Evolutionary conservation across 2,888 invertebrate genomes (phyloP), one percentile per base, ranked within the genome.

Genomic region (Heteromyza rotundicornis): DNA sequence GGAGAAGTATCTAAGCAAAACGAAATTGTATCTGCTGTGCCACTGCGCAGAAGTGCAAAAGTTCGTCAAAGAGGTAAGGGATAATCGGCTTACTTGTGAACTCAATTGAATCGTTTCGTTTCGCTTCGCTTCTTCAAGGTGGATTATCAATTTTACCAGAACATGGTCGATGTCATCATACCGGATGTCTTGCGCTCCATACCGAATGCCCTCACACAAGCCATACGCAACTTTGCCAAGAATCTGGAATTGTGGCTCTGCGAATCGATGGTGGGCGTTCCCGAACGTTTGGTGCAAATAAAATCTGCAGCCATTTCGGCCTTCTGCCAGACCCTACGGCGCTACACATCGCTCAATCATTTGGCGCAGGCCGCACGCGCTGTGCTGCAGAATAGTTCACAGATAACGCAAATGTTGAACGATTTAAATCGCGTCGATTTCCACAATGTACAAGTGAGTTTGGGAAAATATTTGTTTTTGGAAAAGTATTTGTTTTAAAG

Each of bases 361-460:
- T 87, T 98, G 76, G 98, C 98, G 65, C 87, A 87, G 67, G 84
- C 84, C 10, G 98, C 98, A 5, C 87, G 98, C 58, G 96, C 97
- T 57, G 98, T 98, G 60, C 88, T 98, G 69, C 94, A 95, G 84
- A 98, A 98, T 84, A 90, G 92, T 70, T 90, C 92, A 70, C 97
- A 98, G 86, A 96, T 98, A 77, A 90, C 91, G 71, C 95, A 98
- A 87, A 99, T 99, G 98, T 85, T 96, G 66, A 89, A 93, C 22
- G 98, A 99, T 85, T 87, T 99, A 72, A 97, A 96, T 85, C 91
- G 97, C 70, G 97, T 99, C 47, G 98, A 99, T 85, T 98, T 99
- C 85, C 92, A 95, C 79, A 96, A 97, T 85, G 96, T 99, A 14
- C 96, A 95, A 86, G 92, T 92, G 83, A 66, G 70, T 65, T 5